phyloP scores from a whole-genome alignment of 1,140 invertebrate genomes.

The Drosophila pseudoananassae region DNA sequence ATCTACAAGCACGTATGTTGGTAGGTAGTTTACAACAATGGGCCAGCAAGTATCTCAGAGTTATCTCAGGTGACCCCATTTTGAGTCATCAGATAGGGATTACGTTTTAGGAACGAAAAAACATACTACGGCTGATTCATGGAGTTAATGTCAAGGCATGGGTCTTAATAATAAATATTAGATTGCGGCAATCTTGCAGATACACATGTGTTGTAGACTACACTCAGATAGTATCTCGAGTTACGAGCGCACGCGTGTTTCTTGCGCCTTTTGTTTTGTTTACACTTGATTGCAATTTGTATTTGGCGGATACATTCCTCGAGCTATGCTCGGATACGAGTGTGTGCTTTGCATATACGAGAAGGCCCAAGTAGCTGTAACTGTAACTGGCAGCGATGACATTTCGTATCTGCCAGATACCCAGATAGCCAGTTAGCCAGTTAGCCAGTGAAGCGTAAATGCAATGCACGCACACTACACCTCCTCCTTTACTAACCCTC shows the following conservation, averaged over 20 bases:
- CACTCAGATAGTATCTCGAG: conserved; percentile 54
- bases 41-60: conserved; percentile 14
- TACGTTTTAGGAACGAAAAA: conserved; percentile 2
- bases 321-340: not conserved
- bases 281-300: conserved; percentile 74
- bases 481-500: conserved; percentile 4
- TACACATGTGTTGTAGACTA: conserved; percentile 28
- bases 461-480: conserved; percentile 40
- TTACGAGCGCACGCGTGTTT: conserved; percentile 66
- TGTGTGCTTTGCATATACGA: conserved; percentile 65
- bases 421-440: conserved; percentile 31
- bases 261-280: conserved; percentile 67
- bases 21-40: conserved; percentile 16
- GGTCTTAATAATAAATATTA: conserved; percentile 53
- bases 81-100: conserved; percentile 43
- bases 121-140: conserved; percentile 1
- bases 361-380: conserved; percentile 25
- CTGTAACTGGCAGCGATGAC: conserved; percentile 51
- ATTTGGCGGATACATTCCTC: conserved; percentile 59
- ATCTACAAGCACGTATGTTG: conserved; percentile 10
- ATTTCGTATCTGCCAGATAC: conserved; percentile 53
- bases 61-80: conserved; percentile 46
- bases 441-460: conserved; percentile 35
- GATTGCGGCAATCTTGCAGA: conserved; percentile 38
- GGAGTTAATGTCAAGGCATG: conserved; percentile 49